A percentile compares a stretch with the other conserved stretches of the same genome.
These are phyloP conservation scores for Plodia interpunctella DNA, from an alignment of 1,140 invertebrate genomes.

Conservation along the genomic window DNA sequence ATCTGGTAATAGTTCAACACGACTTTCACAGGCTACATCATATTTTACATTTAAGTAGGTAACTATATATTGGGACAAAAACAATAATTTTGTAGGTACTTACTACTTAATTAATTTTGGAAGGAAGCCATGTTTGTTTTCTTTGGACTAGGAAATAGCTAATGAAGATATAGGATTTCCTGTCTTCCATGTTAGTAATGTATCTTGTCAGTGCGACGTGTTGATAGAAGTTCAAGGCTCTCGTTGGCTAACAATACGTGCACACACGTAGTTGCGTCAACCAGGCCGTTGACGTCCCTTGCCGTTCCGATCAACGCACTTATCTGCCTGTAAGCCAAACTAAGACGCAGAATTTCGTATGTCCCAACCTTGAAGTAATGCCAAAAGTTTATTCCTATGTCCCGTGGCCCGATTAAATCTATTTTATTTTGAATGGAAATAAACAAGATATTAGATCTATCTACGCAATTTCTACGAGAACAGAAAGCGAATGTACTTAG, in stretches of 20 bases:
- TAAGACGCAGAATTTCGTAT: slow-evolving; percentile 64
- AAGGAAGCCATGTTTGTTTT: too few species aligned
- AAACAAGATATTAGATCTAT: slow-evolving; percentile 22
- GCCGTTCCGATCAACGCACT: slow-evolving; percentile 48
- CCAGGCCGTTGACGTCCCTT: slow-evolving; percentile 46
- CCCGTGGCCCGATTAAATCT: slow-evolving; percentile 51
- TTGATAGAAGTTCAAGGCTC: slow-evolving; percentile 1
- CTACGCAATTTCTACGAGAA: slow-evolving; percentile 9
- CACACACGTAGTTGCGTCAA: slow-evolving; percentile 44
- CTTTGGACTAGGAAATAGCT: too few species aligned
- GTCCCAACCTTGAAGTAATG: slow-evolving; percentile 58
- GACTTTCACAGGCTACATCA: too few species aligned
- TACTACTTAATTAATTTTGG: too few species aligned
- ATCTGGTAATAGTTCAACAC: background rate
- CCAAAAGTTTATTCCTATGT: slow-evolving; percentile 54
- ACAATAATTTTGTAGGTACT: too few species aligned
- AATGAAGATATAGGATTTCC: too few species aligned
- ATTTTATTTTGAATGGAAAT: slow-evolving; percentile 49
- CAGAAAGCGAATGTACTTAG: background rate
- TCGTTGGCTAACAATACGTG: slow-evolving; percentile 8
- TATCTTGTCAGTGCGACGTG: background rate
- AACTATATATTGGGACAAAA: too few species aligned
- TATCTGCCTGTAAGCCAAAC: slow-evolving; percentile 62
- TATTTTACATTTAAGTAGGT: too few species aligned
- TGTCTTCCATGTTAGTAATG: background rate